Conservation (phyloP, 2,888 invertebrate genomes). For the Aelia acuminata region DNA sequence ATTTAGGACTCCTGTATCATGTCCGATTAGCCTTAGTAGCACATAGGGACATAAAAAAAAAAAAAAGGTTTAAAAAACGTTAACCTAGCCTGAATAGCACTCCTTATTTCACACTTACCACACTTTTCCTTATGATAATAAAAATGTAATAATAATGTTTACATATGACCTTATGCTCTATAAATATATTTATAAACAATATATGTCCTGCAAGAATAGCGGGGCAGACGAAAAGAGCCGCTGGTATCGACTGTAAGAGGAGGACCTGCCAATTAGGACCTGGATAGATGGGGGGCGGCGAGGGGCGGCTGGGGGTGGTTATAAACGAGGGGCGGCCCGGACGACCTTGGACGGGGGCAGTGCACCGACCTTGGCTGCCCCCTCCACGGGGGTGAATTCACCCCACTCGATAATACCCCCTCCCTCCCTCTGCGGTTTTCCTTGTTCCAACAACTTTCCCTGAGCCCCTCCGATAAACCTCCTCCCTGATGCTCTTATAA, state of each 20-base stretch:
- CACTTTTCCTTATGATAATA: too few relatives aligned
- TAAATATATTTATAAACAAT: not conserved
- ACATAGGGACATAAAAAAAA: too few relatives aligned
- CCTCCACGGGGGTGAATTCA: conserved; percentile 29
- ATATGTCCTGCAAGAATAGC: not conserved
- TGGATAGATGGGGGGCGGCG: not conserved
- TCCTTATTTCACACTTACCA: too few relatives aligned
- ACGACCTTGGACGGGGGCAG: conserved; percentile 37
- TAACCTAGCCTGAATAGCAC: too few relatives aligned
- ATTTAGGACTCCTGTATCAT: too few relatives aligned
- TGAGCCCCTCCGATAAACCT: not conserved
- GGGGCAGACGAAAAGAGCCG: not conserved
- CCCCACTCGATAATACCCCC: conserved; percentile 40
- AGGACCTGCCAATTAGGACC: conserved; percentile 1
- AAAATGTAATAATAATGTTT: too few relatives aligned
- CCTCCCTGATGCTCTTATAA: not conserved
- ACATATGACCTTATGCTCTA: too few relatives aligned
- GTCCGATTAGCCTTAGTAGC: too few relatives aligned
- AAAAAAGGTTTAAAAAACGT: too few relatives aligned
- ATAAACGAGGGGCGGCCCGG: not conserved
- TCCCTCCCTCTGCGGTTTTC: conserved; percentile 38
- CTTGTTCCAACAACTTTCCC: conserved; percentile 38
- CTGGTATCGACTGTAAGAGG: not conserved
- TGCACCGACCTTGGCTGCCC: conserved; percentile 35
- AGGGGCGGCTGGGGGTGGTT: not conserved